Conservation (phyloP, 2,113 vertebrate genomes). For the Turnix velox region DNA sequence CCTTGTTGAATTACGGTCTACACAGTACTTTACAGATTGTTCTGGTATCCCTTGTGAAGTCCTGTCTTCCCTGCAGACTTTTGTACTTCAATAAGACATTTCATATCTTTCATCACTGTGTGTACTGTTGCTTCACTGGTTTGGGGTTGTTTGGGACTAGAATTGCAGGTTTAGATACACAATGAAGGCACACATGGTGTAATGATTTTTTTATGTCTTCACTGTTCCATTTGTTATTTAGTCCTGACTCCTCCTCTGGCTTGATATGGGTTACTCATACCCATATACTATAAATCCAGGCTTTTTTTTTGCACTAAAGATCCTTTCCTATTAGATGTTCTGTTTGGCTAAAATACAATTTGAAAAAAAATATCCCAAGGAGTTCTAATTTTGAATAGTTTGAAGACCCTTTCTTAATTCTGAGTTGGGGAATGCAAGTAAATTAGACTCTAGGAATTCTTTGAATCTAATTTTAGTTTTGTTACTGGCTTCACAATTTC, state of each 20-base stretch:
- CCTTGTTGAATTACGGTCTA: background rate
- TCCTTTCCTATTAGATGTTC: background rate
- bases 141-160: background rate
- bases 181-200: background rate
- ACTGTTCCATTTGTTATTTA: background rate
- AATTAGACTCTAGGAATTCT: background rate
- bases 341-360: background rate
- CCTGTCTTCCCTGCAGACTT: background rate
- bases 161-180: background rate
- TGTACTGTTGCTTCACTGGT: background rate
- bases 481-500: background rate
- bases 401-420: background rate
- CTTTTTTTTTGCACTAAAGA: background rate
- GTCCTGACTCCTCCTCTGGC: too few species aligned
- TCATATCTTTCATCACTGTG: background rate
- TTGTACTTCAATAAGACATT: background rate
- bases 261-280: background rate
- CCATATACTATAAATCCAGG: background rate
- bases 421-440: background rate
- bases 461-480: background rate
- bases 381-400: background rate
- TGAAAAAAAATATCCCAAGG: background rate
- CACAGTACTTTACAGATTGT: accelerated
- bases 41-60: background rate
- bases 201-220: background rate